phyloP scores from a whole-genome alignment of 1,140 invertebrate species.

The Ganaspis sp. region DNA sequence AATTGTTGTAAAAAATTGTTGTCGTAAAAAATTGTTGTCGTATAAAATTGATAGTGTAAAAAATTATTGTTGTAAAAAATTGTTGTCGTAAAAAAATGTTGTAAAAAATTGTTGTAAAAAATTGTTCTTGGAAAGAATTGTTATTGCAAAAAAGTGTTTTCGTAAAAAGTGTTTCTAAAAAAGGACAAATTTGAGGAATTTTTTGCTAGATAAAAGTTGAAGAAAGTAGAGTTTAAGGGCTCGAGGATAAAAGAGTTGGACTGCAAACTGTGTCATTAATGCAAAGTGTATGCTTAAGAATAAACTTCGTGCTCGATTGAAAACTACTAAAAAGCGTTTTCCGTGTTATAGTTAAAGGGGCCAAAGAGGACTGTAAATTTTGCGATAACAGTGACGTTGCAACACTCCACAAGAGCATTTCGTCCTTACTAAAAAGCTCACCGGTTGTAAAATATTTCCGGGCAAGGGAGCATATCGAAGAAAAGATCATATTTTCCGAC shows the following conservation, averaged over 20 bases:
- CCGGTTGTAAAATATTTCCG: neutral
- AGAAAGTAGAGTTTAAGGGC: no score
- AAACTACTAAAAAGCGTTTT: neutral
- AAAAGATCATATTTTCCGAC: constrained; percentile 7
- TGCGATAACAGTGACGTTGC: neutral
- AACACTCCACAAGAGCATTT: constrained; percentile 17
- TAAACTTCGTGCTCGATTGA: constrained; percentile 1
- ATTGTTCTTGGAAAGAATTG: no score
- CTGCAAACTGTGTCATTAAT: neutral
- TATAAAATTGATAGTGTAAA: no score
- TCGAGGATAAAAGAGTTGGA: neutral
- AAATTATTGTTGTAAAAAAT: no score
- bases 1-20: no score
- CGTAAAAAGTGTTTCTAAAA: no score
- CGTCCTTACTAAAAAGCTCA: neutral
- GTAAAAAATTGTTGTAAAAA: no score
- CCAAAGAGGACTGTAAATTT: neutral
- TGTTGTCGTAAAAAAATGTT: no score
- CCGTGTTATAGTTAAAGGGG: neutral
- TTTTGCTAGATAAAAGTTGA: no score
- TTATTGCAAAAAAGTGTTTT: no score
- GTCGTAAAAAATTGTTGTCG: no score
- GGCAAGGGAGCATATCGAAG: neutral
- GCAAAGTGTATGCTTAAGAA: neutral
- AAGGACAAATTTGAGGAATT: no score